phyloP scores from a whole-genome alignment of 92 coral and sea anemone species.

The Diadumene lineata region DNA sequence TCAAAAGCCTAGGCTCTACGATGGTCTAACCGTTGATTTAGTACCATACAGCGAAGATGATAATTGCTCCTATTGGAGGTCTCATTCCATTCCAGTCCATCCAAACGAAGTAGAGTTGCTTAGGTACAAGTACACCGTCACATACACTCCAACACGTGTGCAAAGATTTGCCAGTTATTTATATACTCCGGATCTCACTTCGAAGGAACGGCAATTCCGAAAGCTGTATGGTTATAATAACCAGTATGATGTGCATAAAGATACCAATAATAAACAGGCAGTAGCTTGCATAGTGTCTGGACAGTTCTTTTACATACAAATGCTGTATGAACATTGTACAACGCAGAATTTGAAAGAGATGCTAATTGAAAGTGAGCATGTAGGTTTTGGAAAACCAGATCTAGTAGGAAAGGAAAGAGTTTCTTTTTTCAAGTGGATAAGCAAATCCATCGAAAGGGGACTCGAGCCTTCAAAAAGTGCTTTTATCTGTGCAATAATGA shows the following conservation, averaged over 20 bases:
- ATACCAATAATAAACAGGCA: background rate
- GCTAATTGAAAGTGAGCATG: conserved; percentile 61
- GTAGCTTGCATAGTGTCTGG: conserved; percentile 37
- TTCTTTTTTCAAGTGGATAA: conserved; percentile 26
- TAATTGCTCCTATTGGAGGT: conserved; percentile 41
- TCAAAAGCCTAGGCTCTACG: conserved; percentile 11
- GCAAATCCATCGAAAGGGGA: background rate
- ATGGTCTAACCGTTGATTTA: conserved; percentile 13
- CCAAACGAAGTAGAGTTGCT: background rate
- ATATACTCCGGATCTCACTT: background rate
- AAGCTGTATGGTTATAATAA: background rate
- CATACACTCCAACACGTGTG: conserved; percentile 3
- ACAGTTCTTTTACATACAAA: conserved; percentile 45
- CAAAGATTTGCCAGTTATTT: background rate
- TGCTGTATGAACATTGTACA: conserved; percentile 9
- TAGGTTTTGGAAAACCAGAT: conserved; percentile 41
- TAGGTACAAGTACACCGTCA: conserved; percentile 48
- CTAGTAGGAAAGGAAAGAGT: background rate
- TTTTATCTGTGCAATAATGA: conserved; percentile 54
- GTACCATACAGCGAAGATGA: background rate
- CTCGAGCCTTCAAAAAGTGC: conserved; percentile 30
- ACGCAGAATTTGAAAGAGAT: conserved; percentile 33
- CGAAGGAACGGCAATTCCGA: background rate
- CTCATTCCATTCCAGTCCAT: conserved; percentile 15
- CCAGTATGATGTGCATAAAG: conserved; percentile 72